Conservation (phyloP, 2,888 invertebrate genomes). For the Drosophila sordidapex region DNA sequence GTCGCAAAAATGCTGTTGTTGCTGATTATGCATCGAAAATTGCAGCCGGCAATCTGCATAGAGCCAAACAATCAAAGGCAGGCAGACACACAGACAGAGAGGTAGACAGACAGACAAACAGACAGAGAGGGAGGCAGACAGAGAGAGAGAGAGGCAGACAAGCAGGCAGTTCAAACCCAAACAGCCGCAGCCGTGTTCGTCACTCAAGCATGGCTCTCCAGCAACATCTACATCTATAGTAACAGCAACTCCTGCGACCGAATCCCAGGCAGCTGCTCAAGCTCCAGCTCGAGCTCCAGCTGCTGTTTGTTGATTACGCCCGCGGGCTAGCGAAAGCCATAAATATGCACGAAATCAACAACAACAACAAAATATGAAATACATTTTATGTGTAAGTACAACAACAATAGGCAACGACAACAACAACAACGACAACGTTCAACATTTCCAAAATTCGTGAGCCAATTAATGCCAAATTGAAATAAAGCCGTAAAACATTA, state of each 20-base stretch:
- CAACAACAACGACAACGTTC: constrained; percentile 35
- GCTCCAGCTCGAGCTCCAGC: constrained; percentile 20
- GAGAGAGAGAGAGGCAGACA: neutral
- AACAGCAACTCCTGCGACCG: constrained; percentile 16
- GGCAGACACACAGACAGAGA: neutral
- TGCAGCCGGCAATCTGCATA: constrained; percentile 74
- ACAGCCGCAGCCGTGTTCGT: constrained; percentile 41
- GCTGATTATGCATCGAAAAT: constrained; percentile 77
- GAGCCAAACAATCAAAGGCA: constrained; percentile 30
- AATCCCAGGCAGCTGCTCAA: constrained; percentile 25
- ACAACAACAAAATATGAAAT: constrained; percentile 38
- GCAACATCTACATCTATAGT: constrained; percentile 8
- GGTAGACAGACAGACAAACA: neutral
- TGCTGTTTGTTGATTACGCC: constrained; percentile 46
- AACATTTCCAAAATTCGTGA: constrained; percentile 52
- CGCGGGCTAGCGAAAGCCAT: constrained; percentile 61
- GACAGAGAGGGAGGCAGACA: neutral
- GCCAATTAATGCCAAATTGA: constrained; percentile 75
- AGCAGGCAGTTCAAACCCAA: constrained; percentile 5
- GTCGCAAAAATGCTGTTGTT: constrained; percentile 62
- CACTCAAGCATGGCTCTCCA: constrained; percentile 51
- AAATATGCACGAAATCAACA: constrained; percentile 51
- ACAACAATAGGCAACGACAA: constrained; percentile 34
- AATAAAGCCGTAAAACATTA: constrained; percentile 64
- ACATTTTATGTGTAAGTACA: constrained; percentile 30